A percentile compares a stretch with the other conserved stretches of the same genome.
Conservation (phyloP, 2,888 invertebrate species). For the Sylvicola fuscatus region DNA sequence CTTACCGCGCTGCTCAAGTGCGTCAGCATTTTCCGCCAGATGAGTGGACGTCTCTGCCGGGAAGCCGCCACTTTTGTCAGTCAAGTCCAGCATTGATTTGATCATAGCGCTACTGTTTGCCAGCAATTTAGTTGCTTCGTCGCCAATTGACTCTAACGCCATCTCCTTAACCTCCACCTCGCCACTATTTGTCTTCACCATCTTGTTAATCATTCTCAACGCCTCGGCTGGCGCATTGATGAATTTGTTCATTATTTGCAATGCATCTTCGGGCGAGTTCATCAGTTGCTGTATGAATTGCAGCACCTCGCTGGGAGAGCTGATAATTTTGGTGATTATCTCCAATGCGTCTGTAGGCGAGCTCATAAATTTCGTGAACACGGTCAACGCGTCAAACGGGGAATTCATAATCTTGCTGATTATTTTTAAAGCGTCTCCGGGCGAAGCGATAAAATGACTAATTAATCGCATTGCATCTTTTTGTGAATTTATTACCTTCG, state of each 20-base stretch:
- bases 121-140: not conserved
- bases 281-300: slow-evolving; percentile 23
- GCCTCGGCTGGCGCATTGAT: slow-evolving; percentile 25
- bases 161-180: not conserved
- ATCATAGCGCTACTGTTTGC: slow-evolving; percentile 4
- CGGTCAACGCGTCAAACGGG: slow-evolving; percentile 24
- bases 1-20: no score
- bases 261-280: slow-evolving; percentile 23
- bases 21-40: not conserved
- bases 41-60: not conserved
- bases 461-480: slow-evolving; percentile 23
- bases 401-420: slow-evolving; percentile 27
- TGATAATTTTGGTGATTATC: slow-evolving; percentile 24
- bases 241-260: slow-evolving; percentile 25
- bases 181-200: slow-evolving; percentile 11
- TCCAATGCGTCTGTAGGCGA: slow-evolving; percentile 26
- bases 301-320: slow-evolving; percentile 24
- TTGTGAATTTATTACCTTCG: slow-evolving; percentile 22
- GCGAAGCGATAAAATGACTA: slow-evolving; percentile 22
- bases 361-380: slow-evolving; percentile 26
- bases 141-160: not conserved
- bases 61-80: slow-evolving; percentile 4
- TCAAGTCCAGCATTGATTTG: slow-evolving; percentile 6
- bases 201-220: slow-evolving; percentile 21
- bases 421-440: slow-evolving; percentile 24